Base-by-base conservation (phyloP, 2,797 vertebrate species). In the Alcedo quadribrachys region DNA sequence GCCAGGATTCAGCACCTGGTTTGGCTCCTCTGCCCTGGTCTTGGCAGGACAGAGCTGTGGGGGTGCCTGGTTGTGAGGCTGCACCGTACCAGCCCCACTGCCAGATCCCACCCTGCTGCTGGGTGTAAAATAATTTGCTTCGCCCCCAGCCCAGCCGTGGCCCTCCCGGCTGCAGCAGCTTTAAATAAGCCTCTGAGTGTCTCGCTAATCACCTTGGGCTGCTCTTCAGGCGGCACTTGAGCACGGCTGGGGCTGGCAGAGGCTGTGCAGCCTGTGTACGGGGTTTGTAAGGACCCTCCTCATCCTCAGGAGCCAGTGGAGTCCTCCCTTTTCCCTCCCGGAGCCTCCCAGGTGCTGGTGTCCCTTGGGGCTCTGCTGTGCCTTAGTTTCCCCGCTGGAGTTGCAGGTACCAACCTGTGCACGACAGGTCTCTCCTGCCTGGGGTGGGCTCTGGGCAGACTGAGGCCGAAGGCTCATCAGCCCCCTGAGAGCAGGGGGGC, bases 161-260 rank as follows among this genome's bases (percentile, higher is more conserved):
- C 81, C 85, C 80, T 66, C 74, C 81, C 1, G 24, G 33, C 85
- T 27, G 88, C 54, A 78, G 90, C 82, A 77, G 94, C 90, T 95
- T 95, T 94, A 73, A 94, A 93, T 93, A 96, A 96, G 77, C 89
- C 81, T 65, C 78, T 87, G 73, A 86, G 71, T 76, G 67, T 51
- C 81, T 87, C 9, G 2, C 87, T 91, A 92, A 93, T 95, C 94
- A 90, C 87, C 92, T 92, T 87, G 83, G 81, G 55, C 91, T 81
- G 88, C 85, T 81, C 70, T 83, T 83, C 75, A 89, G 87, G 87
- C 46, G 40, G 81, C 0, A 2, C 69, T 32, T 1, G 11, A 33
- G 28, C 73, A 19, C 1, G 35, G 55, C 79, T 50, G 61, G 50
- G 57, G 67, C 74, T 55, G 28, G 8, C 2, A 3, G 70, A 74